phyloP scores from a whole-genome alignment of 2,888 invertebrate genomes.

The Metalampra italica region DNA sequence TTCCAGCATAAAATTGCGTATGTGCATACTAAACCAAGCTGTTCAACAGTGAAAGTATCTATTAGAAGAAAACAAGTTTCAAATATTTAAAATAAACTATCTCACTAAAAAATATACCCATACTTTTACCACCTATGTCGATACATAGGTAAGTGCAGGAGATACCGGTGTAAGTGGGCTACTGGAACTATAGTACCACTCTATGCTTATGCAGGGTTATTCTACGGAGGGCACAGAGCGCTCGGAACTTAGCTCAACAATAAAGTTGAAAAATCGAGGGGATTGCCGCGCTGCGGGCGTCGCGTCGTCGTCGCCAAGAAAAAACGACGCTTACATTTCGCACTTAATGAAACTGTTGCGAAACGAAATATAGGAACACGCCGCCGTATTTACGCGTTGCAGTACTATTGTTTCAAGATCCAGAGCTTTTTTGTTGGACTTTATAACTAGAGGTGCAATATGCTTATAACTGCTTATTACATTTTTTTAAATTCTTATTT shows the following conservation, averaged over 20 bases:
- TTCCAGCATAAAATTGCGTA: no score
- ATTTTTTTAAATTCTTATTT: no score
- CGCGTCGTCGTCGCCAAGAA: slow-evolving; percentile 41
- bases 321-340: slow-evolving; percentile 69
- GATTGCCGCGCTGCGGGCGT: slow-evolving; percentile 59
- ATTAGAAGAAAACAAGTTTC: no score
- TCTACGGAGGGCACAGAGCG: slow-evolving; percentile 23
- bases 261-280: slow-evolving; percentile 73
- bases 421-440: slow-evolving; percentile 40
- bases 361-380: slow-evolving; percentile 69
- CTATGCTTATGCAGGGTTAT: slow-evolving; percentile 35
- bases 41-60: no score
- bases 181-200: background rate
- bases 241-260: slow-evolving; percentile 58
- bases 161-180: no score
- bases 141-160: no score
- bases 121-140: no score
- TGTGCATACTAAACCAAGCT: no score
- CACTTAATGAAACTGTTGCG: slow-evolving; percentile 76
- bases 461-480: no score
- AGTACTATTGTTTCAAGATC: slow-evolving; percentile 60
- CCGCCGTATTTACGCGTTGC: slow-evolving; percentile 52
- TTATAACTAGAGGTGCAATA: slow-evolving; percentile 33
- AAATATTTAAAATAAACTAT: no score
- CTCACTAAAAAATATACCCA: no score